Evolutionary conservation across 2,797 vertebrate species (phyloP).

Genomic region (Peromyscus aztecus): DNA sequence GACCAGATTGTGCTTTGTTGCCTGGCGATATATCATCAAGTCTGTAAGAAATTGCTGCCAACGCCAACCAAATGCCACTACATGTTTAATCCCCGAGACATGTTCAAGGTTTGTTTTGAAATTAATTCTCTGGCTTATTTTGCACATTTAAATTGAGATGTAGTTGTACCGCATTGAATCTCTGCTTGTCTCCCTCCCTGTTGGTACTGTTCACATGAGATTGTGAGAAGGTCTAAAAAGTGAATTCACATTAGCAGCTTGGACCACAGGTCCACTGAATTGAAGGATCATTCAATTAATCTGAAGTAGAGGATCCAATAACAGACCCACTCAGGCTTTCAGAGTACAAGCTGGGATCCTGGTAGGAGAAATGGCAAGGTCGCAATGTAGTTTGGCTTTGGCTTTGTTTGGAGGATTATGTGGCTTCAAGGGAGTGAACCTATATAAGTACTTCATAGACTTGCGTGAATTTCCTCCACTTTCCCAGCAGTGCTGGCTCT

Average conservation of each 20-base stretch:
- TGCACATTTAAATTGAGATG: not conserved
- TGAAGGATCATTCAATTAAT: not conserved
- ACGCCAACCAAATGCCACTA: conserved; percentile 88
- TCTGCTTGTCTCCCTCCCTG: not conserved
- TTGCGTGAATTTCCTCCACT: not conserved
- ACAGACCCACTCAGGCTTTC: not conserved
- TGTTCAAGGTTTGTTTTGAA: conserved; percentile 85
- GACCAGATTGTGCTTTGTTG: conserved; percentile 79
- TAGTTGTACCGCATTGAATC: not conserved
- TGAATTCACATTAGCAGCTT: not conserved
- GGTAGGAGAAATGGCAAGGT: not conserved
- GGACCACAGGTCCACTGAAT: not conserved
- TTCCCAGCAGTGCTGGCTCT: not conserved
- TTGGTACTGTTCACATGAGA: not conserved
- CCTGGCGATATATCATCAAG: conserved; percentile 84
- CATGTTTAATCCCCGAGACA: conserved; percentile 86
- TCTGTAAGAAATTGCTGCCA: conserved; percentile 84
- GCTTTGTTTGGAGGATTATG: not conserved
- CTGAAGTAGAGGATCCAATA: not conserved
- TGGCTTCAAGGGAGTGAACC: not conserved
- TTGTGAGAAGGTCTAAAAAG: not conserved
- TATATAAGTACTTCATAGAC: not conserved
- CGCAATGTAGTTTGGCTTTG: not conserved
- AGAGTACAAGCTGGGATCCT: not conserved
- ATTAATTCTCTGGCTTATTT: not conserved